Evolutionary conservation across 1,140 invertebrate species (phyloP), one percentile per base, ranked within the genome.

Genomic region (Drosophila persimilis): DNA sequence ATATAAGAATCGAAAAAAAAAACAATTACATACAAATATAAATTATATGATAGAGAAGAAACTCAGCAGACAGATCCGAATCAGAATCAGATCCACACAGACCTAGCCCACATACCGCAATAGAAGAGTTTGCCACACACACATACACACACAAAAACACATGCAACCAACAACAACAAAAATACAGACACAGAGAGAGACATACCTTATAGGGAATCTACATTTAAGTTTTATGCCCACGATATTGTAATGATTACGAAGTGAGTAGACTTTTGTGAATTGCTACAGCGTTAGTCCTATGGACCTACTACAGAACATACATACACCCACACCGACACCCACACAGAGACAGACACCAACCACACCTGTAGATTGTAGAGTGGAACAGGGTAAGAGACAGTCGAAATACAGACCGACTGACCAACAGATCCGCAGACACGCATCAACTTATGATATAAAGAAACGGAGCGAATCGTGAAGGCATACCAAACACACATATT

Each of bases 1-100:
- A 90, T 91, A 91, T 91, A 91, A 91, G 90, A 90, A 91, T 78
- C 76, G 72, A 84, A 86, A 89, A 86, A 69, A 69, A 71, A 78
- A 74, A 78, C 50, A 70, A 89, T 77, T 81, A 89, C 79, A 81
- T 81, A 69, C 65, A 69, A 64, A 67, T 70, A 80, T 80, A 80
- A 80, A 70, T 77, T 77, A 83, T 80, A 78, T 55, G 64, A 78
- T 66, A 76, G 66, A 67, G 53, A 64, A 60, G 66, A 83, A 83
- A 86, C 67, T 83, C 78, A 88, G 65, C 65, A 67, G 51, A 69
- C 50, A 62, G 59, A 62, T 61, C 59, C 47, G 69, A 56, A 71
- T 71, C 66, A 80, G 73, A 86, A 76, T 62, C 72, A 80, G 66
- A 80, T 71, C 69, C 78, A 84, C 83, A 75, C 70, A 69, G 63